Conservation (phyloP, 2,888 invertebrate genomes). For the Caenorhabditis angaria region DNA sequence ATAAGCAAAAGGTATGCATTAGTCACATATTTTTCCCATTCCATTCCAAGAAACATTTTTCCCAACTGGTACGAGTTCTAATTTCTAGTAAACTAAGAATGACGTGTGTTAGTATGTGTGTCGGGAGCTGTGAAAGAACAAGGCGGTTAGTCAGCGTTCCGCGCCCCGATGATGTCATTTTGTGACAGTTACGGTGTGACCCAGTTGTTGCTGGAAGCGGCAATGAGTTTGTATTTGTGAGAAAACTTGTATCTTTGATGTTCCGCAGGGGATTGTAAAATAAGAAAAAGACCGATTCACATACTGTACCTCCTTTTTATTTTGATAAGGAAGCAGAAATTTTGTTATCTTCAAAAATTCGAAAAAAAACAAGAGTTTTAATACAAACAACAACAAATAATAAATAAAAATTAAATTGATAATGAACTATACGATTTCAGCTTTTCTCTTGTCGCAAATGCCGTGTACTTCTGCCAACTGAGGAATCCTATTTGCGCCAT, state of each 20-base stretch:
- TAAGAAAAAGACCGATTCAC: no score
- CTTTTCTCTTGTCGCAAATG: slow-evolving; percentile 69
- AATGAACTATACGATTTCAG: slow-evolving; percentile 34
- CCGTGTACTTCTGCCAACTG: slow-evolving; percentile 65
- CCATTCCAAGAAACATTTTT: neutral
- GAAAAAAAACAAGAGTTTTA: no score
- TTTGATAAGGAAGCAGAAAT: no score
- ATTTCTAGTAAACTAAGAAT: neutral
- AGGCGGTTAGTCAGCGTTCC: neutral
- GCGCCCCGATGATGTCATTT: neutral
- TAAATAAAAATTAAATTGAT: neutral
- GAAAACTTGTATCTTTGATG: no score
- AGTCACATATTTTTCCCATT: neutral
- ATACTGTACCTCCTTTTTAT: no score
- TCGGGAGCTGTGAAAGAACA: neutral
- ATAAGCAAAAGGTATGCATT: slow-evolving; percentile 57
- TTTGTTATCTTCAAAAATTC: no score
- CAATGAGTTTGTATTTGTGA: no score
- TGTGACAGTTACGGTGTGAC: neutral
- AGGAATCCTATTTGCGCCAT: slow-evolving; percentile 67
- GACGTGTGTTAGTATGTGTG: neutral
- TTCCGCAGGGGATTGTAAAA: no score
- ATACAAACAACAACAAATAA: neutral
- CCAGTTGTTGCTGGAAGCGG: neutral
- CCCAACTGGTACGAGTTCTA: neutral